Evolutionary conservation across 2,113 vertebrate species (phyloP).

Genomic region (Ageneiosus marmoratus): DNA sequence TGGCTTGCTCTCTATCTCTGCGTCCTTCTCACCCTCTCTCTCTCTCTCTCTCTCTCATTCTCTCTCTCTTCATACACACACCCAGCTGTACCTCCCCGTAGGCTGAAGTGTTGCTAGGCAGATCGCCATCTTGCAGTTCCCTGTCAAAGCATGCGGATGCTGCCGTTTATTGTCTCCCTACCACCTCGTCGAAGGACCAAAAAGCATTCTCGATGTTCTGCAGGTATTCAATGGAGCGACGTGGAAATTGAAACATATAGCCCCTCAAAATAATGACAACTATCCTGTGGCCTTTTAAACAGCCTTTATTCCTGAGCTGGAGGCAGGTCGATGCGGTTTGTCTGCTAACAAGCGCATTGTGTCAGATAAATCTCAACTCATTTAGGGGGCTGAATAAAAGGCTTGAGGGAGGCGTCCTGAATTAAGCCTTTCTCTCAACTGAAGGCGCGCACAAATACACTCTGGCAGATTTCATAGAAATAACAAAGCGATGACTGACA

Average conservation of each 20-base stretch:
- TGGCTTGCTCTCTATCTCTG: conserved; percentile 2
- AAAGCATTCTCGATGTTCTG: background rate
- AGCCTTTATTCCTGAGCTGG: conserved; percentile 33
- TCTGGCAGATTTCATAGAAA: conserved; percentile 45
- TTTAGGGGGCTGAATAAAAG: conserved; percentile 34
- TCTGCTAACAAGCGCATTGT: conserved; percentile 48
- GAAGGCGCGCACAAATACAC: conserved; percentile 33
- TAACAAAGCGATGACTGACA: conserved; percentile 45
- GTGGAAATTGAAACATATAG: background rate
- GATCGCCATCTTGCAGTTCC: conserved; percentile 53
- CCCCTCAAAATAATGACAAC: conserved; percentile 28
- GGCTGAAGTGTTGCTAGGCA: conserved; percentile 61
- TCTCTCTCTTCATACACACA: conserved; percentile 28
- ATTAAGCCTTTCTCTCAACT: conserved; percentile 33
- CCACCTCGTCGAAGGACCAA: conserved; percentile 11
- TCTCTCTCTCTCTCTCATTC: conserved; percentile 17
- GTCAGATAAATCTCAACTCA: conserved; percentile 46
- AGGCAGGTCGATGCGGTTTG: conserved; percentile 37
- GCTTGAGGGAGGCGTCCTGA: conserved; percentile 39
- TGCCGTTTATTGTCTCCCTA: conserved; percentile 29
- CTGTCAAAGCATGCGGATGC: conserved; percentile 48
- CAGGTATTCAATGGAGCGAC: background rate
- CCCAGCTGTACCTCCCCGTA: conserved; percentile 52
- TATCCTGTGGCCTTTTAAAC: conserved; percentile 35
- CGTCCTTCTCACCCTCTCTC: background rate